Percentiles rank a stretch among this genome's conserved stretches.
Evolutionary conservation across 2,113 vertebrate genomes (phyloP).

Genomic region (Tragelaphus buxtoni): DNA sequence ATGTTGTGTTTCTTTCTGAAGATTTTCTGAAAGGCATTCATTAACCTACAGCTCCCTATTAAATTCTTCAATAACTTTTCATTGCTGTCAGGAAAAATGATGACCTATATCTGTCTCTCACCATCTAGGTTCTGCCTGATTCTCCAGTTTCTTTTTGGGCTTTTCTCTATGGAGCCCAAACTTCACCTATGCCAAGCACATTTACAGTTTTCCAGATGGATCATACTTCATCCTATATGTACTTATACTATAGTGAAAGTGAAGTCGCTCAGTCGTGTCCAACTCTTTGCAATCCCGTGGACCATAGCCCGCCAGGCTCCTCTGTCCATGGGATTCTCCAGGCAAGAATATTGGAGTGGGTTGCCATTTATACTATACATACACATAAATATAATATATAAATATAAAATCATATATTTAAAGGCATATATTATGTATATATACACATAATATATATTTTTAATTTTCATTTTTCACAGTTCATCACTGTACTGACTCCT

Average conservation of each 20-base stretch:
- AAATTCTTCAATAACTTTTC: not conserved
- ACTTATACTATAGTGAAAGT: not conserved
- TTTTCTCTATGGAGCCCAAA: not conserved
- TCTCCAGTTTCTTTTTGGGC: not conserved
- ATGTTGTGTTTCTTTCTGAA: not conserved
- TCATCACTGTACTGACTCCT: not conserved
- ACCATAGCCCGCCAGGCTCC: no score
- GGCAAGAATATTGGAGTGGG: no score
- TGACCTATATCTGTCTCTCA: not conserved
- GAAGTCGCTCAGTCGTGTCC: no score
- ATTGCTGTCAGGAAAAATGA: not conserved
- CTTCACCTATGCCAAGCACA: not conserved
- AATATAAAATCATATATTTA: not conserved
- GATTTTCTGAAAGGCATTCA: not conserved
- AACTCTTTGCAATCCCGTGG: no score
- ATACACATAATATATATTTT: not conserved
- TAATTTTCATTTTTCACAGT: not conserved
- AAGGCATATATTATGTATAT: not conserved
- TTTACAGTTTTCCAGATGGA: not conserved
- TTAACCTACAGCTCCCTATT: not conserved
- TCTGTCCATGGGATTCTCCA: no score
- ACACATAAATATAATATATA: not conserved
- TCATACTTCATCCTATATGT: not conserved
- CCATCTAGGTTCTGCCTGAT: not conserved
- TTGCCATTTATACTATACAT: not conserved